Evolutionary conservation across 2,113 vertebrate species (phyloP).

Genomic region (Pycnonotus jocosus): DNA sequence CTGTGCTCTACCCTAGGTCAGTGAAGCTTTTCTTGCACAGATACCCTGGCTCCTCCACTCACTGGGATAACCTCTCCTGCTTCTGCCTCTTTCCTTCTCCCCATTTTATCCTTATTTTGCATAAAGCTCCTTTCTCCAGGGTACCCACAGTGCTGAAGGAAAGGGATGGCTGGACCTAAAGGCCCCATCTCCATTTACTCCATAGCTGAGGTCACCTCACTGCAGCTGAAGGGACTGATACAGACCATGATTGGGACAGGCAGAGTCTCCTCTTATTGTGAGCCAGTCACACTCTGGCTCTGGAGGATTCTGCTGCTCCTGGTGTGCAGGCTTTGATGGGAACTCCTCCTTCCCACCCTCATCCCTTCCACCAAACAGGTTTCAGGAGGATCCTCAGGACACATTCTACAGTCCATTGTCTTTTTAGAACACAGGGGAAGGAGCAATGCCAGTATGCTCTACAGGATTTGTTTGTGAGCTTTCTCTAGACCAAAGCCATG

Average conservation of each 20-base stretch:
- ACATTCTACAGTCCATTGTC: background rate
- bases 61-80: background rate
- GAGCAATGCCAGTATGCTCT: no score
- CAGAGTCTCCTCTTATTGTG: background rate
- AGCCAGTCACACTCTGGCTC: background rate
- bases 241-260: background rate
- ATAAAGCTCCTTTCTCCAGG: background rate
- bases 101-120: background rate
- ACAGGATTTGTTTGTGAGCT: no score
- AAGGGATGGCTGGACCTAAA: background rate
- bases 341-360: background rate
- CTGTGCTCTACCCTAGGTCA: fast-evolving
- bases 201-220: background rate
- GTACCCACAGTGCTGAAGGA: background rate
- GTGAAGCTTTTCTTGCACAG: no score
- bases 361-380: background rate
- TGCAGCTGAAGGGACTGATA: background rate
- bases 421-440: background rate
- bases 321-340: no score
- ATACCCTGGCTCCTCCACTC: background rate
- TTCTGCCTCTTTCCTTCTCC: background rate
- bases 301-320: background rate
- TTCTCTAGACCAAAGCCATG: background rate
- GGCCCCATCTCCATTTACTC: background rate
- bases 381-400: no score